phyloP scores from a whole-genome alignment of 2,797 vertebrate genomes.

The Poecile montanus region DNA sequence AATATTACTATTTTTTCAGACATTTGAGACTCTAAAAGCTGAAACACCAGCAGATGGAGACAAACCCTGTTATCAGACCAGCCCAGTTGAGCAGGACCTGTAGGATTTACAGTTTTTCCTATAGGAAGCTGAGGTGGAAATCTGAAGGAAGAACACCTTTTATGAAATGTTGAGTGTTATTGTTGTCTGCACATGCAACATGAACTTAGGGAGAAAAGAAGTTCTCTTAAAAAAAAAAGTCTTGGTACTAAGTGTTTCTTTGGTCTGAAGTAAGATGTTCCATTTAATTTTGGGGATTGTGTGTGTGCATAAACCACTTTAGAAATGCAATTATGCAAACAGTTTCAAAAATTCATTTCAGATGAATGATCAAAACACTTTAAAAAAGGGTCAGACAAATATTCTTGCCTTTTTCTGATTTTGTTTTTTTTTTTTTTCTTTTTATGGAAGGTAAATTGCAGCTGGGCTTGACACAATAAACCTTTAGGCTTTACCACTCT shows the following conservation, averaged over 20 bases:
- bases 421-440: not conserved
- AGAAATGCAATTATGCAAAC: not conserved
- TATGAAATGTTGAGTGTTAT: not conserved
- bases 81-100: not conserved
- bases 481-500: not conserved
- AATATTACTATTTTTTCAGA: not conserved
- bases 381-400: not conserved
- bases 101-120: not conserved
- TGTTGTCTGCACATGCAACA: not conserved
- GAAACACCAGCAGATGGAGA: constrained; percentile 65
- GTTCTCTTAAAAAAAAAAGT: not conserved
- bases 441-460: not conserved
- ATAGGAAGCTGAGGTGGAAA: not conserved
- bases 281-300: not conserved
- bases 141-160: not conserved
- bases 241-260: not conserved
- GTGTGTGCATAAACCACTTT: not conserved
- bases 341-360: not conserved
- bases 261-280: not conserved
- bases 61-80: constrained; percentile 50
- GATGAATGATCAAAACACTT: not conserved
- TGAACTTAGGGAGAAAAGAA: not conserved
- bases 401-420: not conserved
- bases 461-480: not conserved
- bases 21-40: not conserved